Percentiles rank a stretch among this genome's conserved stretches.
phyloP scores from a whole-genome alignment of 2,797 vertebrate species.

The Sebastes paucispinis region DNA sequence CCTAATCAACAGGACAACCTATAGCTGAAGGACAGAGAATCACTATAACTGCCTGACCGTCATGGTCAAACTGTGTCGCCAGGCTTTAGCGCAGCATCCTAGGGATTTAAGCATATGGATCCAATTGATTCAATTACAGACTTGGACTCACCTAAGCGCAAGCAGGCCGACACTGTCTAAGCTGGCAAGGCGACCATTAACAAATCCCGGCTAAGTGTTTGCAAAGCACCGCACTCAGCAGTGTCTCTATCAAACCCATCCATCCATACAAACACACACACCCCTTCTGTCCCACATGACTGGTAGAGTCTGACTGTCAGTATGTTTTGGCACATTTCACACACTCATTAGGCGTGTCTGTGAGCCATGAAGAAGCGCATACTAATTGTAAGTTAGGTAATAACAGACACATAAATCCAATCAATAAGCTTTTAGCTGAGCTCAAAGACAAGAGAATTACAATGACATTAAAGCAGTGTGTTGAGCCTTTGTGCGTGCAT shows the following conservation, averaged over 20 bases:
- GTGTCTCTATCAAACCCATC: slow-evolving; percentile 44
- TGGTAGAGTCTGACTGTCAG: not conserved
- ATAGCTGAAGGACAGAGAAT: not conserved
- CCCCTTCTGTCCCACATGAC: slow-evolving; percentile 4
- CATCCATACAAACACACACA: not conserved
- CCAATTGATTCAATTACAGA: slow-evolving; percentile 72
- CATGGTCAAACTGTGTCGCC: slow-evolving; percentile 11
- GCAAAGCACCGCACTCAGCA: slow-evolving; percentile 43
- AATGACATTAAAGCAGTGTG: not conserved
- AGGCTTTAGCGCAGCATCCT: slow-evolving; percentile 22
- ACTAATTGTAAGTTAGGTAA: not conserved
- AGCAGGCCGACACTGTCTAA: slow-evolving; percentile 22
- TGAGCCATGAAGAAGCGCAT: not conserved
- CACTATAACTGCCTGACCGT: not conserved
- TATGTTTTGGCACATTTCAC: slow-evolving; percentile 15
- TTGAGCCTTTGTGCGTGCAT: not conserved
- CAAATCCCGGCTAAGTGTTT: slow-evolving; percentile 60
- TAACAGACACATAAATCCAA: not conserved
- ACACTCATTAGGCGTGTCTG: slow-evolving; percentile 6
- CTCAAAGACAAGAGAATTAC: not conserved
- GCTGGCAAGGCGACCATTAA: slow-evolving; percentile 37
- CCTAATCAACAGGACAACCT: not conserved
- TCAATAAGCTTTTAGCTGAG: slow-evolving; percentile 32
- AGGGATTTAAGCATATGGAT: slow-evolving; percentile 44
- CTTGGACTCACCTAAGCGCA: slow-evolving; percentile 56